Evolutionary conservation across 2,888 invertebrate genomes (phyloP).

Genomic region (Andrena hattorfiana): DNA sequence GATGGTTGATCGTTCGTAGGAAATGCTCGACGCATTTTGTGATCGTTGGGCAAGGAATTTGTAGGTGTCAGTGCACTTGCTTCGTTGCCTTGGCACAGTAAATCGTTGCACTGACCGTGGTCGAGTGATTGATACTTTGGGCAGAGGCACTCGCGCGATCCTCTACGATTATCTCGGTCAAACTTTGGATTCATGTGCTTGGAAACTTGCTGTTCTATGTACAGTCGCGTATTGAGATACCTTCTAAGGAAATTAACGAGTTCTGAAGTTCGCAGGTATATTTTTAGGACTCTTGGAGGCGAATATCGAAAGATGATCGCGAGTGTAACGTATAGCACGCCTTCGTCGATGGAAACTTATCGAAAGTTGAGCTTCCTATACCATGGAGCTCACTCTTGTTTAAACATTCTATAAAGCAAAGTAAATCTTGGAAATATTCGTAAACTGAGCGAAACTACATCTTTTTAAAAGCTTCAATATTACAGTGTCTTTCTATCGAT

Average conservation of each 20-base stretch:
- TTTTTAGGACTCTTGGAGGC: no score
- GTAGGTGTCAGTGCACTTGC: constrained; percentile 2
- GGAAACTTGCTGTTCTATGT: background rate
- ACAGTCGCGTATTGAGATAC: background rate
- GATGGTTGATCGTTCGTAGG: background rate
- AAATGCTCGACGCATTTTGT: background rate
- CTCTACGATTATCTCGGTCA: no score
- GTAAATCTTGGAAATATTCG: no score
- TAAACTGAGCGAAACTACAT: no score
- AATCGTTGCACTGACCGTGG: background rate
- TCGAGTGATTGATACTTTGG: background rate
- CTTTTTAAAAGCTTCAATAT: no score
- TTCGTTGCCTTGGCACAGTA: background rate
- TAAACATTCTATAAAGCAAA: no score
- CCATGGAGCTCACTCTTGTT: no score
- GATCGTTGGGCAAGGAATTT: constrained; percentile 3
- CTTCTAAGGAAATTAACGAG: background rate
- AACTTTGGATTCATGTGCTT: no score
- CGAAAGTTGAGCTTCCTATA: no score
- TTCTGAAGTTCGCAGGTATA: background rate
- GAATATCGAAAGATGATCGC: background rate
- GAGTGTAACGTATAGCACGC: background rate
- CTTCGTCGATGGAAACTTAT: no score
- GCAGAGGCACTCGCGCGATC: no score
- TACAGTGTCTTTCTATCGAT: no score